Evolutionary conservation across 1,140 invertebrate genomes (phyloP).

Genomic region (Drosophila pseudoobscura): DNA sequence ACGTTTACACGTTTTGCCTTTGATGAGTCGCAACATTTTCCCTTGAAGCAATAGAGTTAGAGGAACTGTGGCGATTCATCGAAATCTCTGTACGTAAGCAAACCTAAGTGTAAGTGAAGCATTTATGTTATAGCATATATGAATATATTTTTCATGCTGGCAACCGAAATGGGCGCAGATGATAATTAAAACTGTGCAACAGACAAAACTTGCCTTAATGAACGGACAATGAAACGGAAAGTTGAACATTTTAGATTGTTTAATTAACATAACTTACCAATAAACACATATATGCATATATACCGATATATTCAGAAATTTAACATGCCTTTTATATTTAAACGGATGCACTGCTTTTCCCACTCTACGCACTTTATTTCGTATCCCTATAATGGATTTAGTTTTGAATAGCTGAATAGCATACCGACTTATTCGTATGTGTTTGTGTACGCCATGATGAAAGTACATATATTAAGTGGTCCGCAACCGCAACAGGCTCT

Average conservation of each 20-base stretch:
- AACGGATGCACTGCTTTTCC: too few species aligned
- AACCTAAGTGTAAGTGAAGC: conserved; percentile 69
- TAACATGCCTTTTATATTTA: too few species aligned
- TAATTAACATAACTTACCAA: conserved; percentile 69
- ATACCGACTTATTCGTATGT: too few species aligned
- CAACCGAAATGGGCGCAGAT: conserved; percentile 34
- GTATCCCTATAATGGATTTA: too few species aligned
- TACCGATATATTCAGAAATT: not conserved
- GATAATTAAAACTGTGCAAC: conserved; percentile 30
- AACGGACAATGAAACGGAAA: conserved; percentile 71
- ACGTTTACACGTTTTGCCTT: conserved; percentile 16
- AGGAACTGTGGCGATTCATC: conserved; percentile 47
- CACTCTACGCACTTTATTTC: too few species aligned
- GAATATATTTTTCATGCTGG: conserved; percentile 65
- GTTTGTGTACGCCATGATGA: too few species aligned
- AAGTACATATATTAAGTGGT: too few species aligned
- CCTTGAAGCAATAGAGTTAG: conserved; percentile 2
- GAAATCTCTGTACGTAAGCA: conserved; percentile 56
- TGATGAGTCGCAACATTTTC: conserved; percentile 9
- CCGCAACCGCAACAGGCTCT: too few species aligned
- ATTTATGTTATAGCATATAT: conserved; percentile 68
- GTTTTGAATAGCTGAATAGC: too few species aligned
- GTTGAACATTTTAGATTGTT: conserved; percentile 74
- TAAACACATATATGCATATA: conserved; percentile 56
- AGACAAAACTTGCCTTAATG: conserved; percentile 76